Conservation (phyloP, 2,113 vertebrate species). For the Vimba vimba region DNA sequence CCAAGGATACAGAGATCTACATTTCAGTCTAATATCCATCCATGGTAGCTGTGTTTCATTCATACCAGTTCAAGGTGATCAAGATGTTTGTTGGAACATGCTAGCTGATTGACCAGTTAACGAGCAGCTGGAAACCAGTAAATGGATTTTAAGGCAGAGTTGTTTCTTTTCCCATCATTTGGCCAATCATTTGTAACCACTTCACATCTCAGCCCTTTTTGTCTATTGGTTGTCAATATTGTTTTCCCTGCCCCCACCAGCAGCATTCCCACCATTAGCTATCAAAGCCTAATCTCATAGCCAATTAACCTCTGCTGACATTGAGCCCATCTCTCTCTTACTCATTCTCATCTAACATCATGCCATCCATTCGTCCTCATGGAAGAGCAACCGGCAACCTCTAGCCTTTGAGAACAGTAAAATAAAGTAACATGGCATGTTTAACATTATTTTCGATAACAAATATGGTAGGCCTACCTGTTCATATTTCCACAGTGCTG, state of each 20-base stretch:
- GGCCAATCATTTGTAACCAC: neutral
- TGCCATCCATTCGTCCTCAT: neutral
- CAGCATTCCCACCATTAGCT: neutral
- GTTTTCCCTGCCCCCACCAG: neutral
- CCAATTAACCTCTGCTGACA: neutral
- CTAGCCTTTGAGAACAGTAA: too few relatives aligned
- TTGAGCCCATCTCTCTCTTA: neutral
- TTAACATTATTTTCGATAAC: too few relatives aligned
- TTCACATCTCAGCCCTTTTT: neutral
- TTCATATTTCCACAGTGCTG: too few relatives aligned
- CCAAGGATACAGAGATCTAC: neutral
- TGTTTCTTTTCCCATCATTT: neutral
- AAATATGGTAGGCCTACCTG: too few relatives aligned
- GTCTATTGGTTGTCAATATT: conserved; percentile 15
- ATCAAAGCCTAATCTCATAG: neutral
- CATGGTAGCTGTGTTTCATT: neutral
- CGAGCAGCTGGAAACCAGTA: neutral
- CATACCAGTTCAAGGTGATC: neutral
- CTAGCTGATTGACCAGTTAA: neutral
- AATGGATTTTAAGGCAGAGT: neutral
- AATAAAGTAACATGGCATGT: too few relatives aligned
- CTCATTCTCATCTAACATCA: neutral
- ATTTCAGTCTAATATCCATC: neutral
- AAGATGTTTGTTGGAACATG: neutral
- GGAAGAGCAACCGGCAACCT: too few relatives aligned